phyloP scores from a whole-genome alignment of 2,888 invertebrate species.

The Drosophila aldrichi region DNA sequence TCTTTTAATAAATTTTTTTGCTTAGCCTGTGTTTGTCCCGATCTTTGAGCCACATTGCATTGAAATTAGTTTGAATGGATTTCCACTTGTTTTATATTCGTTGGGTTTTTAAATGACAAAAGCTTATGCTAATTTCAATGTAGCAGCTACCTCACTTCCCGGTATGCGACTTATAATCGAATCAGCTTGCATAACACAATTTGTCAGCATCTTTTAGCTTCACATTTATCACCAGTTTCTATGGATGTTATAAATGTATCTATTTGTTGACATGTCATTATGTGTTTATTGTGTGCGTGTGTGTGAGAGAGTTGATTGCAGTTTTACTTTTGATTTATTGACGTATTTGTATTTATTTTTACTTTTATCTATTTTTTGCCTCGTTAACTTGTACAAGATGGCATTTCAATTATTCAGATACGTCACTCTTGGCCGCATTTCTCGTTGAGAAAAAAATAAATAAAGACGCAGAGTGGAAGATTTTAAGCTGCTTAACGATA shows the following conservation, averaged over 20 bases:
- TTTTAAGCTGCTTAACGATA: slow-evolving; percentile 53
- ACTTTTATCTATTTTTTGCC: slow-evolving; percentile 28
- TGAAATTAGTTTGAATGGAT: background rate
- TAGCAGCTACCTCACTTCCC: slow-evolving; percentile 9
- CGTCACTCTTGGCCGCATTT: slow-evolving; percentile 65
- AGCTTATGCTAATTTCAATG: slow-evolving; percentile 42
- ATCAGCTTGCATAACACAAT: slow-evolving; percentile 45
- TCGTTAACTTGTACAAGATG: slow-evolving; percentile 53
- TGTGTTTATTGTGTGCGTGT: slow-evolving; percentile 17
- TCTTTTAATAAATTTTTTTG: background rate
- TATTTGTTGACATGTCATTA: slow-evolving; percentile 22
- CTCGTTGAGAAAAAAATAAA: slow-evolving; percentile 42
- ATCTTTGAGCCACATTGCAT: background rate
- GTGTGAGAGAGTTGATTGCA: slow-evolving; percentile 3
- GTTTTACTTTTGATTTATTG: slow-evolving; percentile 53
- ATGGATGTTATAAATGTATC: slow-evolving; percentile 7
- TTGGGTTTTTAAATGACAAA: slow-evolving; percentile 7
- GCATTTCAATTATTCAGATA: slow-evolving; percentile 62
- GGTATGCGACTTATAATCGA: slow-evolving; percentile 16
- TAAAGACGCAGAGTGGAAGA: slow-evolving; percentile 31
- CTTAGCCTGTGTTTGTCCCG: background rate
- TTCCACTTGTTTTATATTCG: slow-evolving; percentile 8
- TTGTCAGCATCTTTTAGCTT: slow-evolving; percentile 40
- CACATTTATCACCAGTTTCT: slow-evolving; percentile 13
- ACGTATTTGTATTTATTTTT: slow-evolving; percentile 23